Evolutionary conservation across 2,797 vertebrate species (phyloP), one percentile per base, ranked within the genome.

Genomic region (Pseudochirops cupreus): DNA sequence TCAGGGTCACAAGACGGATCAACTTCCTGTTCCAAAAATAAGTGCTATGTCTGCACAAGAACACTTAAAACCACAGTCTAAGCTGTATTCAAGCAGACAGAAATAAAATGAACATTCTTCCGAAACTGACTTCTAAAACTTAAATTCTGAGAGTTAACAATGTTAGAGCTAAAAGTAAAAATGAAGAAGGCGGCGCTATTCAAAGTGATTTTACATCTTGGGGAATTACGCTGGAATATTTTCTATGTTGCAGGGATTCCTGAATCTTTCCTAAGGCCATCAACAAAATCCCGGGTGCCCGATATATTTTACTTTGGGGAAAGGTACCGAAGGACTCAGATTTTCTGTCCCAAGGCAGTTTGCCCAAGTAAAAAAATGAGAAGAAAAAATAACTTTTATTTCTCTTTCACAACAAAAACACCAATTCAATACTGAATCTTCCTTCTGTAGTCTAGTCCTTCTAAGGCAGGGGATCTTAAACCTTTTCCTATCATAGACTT

Each of bases 31-130:
- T 96, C 62, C 46, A 2, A 21, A 39, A 0, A 0, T 3, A 50
- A 92, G 91, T 96, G 28, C 55, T n/a, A 93, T 18, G 5, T 56
- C 94, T 89, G 74, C 28, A 91, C 90, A 91, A 91, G 90, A 91
- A 91, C 53, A 91, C 90, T 91, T 91, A 55, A 91, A 91, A 91
- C 90, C 90, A 91, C 90, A 91, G 52, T 53, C 90, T 53, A 91
- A 46, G 74, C 28, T 18, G 28, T 91, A 29, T 91, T 53, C 50
- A 33, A 91, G 53, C 5, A 55, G 90, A 91, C 31, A 10, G 90
- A 91, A 91, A 91, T 53, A 33, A 91, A 91, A n/a, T 54, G 90
- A 91, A 53, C 12, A 14, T 90, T 53, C 31, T 53, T 54, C 54
- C 6, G 52, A 89, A 92, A 58, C 28, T 57, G 54, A 59, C 1